Base-by-base conservation (phyloP, 2,113 vertebrate species). In the Dryoscopus gambensis region DNA sequence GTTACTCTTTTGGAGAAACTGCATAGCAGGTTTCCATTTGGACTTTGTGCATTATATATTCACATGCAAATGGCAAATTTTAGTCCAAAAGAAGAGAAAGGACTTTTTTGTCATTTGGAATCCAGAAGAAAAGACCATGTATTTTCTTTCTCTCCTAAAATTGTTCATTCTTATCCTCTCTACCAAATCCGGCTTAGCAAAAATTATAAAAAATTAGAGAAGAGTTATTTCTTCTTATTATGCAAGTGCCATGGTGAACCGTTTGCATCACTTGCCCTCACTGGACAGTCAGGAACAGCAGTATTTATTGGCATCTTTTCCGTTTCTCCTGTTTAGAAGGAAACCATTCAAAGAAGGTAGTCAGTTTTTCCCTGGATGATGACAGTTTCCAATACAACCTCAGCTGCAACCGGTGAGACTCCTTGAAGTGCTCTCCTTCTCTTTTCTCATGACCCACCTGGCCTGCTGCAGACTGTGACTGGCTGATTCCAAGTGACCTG, bases 191-290 rank as follows among this genome's bases (percentile, higher is more conserved):
- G 3, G 6, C 8, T 71, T 64, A 68, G 8, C 5, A 52, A 81
- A 73, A 84, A 17, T 17, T 15, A 42, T 21, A 8, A 42, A 84
- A 62, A 3, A 6, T 10, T 44, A 78, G 4, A 53, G 19, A 13
- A 69, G 3, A 59, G 14, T 25, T 5, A 31, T 57, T 59, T 78
- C 23, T 81, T 82, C 24, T 46, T 7, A 40, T 47, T 60, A 33
- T 24, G 4, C 10, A n/a, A 33, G 6, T 40, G 9, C 2, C 6
- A 13, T 1, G 4, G 14, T 63, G 23, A 28, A 42, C 2, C 11
- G 30, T 46, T 60, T 74, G 2, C 17, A 65, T 57, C 15, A 12
- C 3, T 49, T 57, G 19, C 4, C 7, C 5, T 92, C 24, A 42
- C 7, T 67, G 27, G 28, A 65, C 3, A 40, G 16, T 57, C 33